Evolutionary conservation across 2,888 invertebrate species (phyloP).

Genomic region (Entomobrya proxima): DNA sequence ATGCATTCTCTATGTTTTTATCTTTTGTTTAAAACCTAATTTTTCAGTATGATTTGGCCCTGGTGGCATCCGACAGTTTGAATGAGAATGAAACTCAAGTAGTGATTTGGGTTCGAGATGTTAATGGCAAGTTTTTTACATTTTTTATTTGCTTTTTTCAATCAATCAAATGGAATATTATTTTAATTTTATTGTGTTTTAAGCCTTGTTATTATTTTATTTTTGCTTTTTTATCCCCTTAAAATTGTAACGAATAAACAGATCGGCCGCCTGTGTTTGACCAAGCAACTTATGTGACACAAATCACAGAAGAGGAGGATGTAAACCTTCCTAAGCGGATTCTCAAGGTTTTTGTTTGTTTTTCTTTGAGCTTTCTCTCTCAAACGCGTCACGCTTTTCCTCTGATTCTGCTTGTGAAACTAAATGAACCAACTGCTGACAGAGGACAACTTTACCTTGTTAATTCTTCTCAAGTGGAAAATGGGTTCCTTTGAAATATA

Average conservation of each 20-base stretch:
- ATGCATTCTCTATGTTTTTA: slow-evolving; percentile 33
- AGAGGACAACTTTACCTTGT: neutral
- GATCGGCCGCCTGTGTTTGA: slow-evolving; percentile 91
- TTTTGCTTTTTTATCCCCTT: slow-evolving; percentile 26
- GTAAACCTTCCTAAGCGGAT: slow-evolving; percentile 92
- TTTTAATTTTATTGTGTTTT: slow-evolving; percentile 8
- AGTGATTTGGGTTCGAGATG: slow-evolving; percentile 83
- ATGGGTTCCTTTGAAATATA: neutral
- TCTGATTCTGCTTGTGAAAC: neutral
- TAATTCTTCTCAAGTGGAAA: neutral
- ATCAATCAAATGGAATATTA: neutral
- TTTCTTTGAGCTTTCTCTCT: slow-evolving; percentile 17
- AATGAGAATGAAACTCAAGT: slow-evolving; percentile 92
- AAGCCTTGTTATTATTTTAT: neutral
- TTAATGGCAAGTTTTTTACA: slow-evolving; percentile 64
- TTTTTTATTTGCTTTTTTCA: neutral
- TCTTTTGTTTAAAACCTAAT: slow-evolving; percentile 57
- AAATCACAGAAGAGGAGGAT: slow-evolving; percentile 86
- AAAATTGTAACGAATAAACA: slow-evolving; percentile 80
- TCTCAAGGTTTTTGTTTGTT: slow-evolving; percentile 85
- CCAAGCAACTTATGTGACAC: slow-evolving; percentile 84
- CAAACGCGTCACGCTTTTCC: neutral
- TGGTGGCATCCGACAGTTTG: slow-evolving; percentile 92
- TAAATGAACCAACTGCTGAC: neutral
- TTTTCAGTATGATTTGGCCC: slow-evolving; percentile 85